Evolutionary conservation across 2,888 invertebrate genomes (phyloP).

Genomic region (Xanthia togata): DNA sequence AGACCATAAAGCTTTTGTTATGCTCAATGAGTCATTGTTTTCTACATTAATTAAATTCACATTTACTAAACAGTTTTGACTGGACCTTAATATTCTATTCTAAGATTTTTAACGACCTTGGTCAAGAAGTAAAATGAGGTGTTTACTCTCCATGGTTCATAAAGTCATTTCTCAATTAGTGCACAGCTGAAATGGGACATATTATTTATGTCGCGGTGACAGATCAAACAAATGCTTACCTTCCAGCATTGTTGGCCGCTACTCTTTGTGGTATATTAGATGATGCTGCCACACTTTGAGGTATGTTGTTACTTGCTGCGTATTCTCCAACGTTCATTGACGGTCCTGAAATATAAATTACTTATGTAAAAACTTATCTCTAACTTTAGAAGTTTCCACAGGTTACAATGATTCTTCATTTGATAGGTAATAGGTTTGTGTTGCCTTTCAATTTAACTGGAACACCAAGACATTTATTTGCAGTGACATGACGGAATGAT

Average conservation of each 20-base stretch:
- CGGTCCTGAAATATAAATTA: constrained; percentile 70
- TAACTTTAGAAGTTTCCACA: neutral
- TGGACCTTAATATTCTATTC: neutral
- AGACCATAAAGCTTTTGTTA: neutral
- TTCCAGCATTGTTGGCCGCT: constrained; percentile 65
- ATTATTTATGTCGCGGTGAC: too few relatives aligned
- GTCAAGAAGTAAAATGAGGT: neutral
- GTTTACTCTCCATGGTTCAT: neutral
- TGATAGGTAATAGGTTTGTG: neutral
- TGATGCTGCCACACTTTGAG: constrained; percentile 63
- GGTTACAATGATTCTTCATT: neutral
- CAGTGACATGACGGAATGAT: neutral
- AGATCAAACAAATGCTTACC: constrained; percentile 67
- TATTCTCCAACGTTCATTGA: constrained; percentile 82
- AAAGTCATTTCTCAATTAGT: neutral
- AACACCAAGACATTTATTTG: neutral
- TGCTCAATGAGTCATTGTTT: constrained; percentile 8
- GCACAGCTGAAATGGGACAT: neutral
- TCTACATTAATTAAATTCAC: neutral
- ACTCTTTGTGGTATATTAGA: constrained; percentile 72
- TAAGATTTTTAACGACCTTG: neutral
- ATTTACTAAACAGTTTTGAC: neutral
- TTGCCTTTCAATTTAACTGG: neutral
- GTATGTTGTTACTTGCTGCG: constrained; percentile 73
- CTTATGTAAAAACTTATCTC: neutral